These are phyloP conservation scores for Lithophane semibrunnea DNA, from an alignment of 2,888 invertebrate genomes.

Conservation along the genomic window DNA sequence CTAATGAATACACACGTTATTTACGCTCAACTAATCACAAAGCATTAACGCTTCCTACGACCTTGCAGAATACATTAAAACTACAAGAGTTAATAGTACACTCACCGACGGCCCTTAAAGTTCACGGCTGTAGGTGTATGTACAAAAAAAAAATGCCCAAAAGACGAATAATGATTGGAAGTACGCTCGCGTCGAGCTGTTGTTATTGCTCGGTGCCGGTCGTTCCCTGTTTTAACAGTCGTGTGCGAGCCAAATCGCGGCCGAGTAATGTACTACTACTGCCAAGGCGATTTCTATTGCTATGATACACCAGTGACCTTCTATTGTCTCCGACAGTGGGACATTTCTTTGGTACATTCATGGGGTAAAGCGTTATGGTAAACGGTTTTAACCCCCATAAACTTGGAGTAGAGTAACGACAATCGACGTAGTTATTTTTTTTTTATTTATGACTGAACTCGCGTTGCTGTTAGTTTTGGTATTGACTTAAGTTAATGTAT, in stretches of 20 bases:
- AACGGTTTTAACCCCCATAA: conserved; percentile 1
- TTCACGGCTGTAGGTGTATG: conserved; percentile 54
- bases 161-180: conserved; percentile 64
- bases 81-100: conserved; percentile 43
- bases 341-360: conserved; percentile 74
- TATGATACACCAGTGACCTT: conserved; percentile 86
- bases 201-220: conserved; percentile 67
- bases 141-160: conserved; percentile 62
- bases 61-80: conserved; percentile 51
- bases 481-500: neutral
- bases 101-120: conserved; percentile 49
- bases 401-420: no score
- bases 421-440: neutral
- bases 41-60: conserved; percentile 24
- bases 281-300: conserved; percentile 87
- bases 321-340: conserved; percentile 83
- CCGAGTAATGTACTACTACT: conserved; percentile 79
- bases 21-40: conserved; percentile 31
- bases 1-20: neutral
- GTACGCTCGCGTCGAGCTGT: conserved; percentile 62
- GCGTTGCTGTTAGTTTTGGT: neutral
- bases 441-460: neutral
- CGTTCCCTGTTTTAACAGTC: conserved; percentile 73
- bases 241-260: conserved; percentile 84
- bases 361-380: conserved; percentile 38